phyloP scores from a whole-genome alignment of 2,113 vertebrate species.

The Chlorocebus sabaeus region DNA sequence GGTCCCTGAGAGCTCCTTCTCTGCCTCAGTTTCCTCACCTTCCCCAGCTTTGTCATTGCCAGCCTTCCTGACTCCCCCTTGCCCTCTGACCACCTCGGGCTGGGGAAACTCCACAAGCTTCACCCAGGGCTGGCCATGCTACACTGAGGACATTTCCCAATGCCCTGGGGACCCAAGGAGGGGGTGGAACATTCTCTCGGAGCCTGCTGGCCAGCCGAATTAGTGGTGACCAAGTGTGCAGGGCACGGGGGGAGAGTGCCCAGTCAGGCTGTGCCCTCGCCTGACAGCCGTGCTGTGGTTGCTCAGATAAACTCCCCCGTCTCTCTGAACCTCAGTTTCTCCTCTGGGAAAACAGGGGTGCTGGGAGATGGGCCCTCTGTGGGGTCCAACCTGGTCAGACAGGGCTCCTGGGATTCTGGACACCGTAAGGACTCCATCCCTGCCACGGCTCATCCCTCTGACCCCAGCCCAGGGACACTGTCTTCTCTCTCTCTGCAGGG shows the following conservation, averaged over 20 bases:
- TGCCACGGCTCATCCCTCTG: rapidly evolving
- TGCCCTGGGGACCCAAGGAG: background rate
- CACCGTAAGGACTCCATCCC: too few relatives aligned
- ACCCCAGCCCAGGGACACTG: background rate
- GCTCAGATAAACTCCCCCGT: background rate
- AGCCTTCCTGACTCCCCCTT: background rate
- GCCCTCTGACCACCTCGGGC: background rate
- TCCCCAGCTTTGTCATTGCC: rapidly evolving
- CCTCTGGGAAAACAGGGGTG: background rate
- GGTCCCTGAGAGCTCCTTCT: too few relatives aligned
- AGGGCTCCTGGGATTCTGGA: background rate
- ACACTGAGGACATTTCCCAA: background rate
- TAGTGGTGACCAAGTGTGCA: background rate
- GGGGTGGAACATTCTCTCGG: background rate
- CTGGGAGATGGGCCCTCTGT: background rate
- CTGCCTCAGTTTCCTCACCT: background rate
- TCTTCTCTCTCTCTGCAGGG: background rate
- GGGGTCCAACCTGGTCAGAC: rapidly evolving
- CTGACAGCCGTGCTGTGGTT: background rate
- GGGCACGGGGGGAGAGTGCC: background rate
- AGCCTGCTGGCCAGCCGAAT: background rate
- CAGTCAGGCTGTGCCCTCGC: rapidly evolving
- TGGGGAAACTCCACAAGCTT: background rate
- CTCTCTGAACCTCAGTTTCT: background rate
- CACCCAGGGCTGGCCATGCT: background rate